Base-by-base conservation (phyloP, 30 jellyfish, hydroid and myxozoan genomes). In the Rhopilema esculentum region DNA sequence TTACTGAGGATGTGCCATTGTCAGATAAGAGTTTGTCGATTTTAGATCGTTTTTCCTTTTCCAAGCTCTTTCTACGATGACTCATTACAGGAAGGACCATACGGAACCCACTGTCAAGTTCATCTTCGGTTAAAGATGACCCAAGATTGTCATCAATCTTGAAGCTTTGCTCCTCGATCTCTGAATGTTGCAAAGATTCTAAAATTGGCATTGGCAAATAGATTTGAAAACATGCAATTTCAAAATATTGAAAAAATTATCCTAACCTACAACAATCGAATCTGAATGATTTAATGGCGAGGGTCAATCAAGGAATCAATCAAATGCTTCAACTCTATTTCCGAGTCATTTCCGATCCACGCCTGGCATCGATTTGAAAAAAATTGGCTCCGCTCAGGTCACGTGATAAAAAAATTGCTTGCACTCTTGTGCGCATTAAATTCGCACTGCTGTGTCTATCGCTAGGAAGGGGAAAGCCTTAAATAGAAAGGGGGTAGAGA, bases 51-150 rank as follows among this genome's bases (percentile, higher is more conserved):
- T 66, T 88, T 18, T 88, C 87, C n/a, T 72, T 66, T 20, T 88
- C 97, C 64, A 93, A 57, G 84, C 96, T 88, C 61, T 93, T 88
- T 24, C 97, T 81, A 21, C 97, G 84, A 49, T 93, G 98, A 33
- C 92, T 88, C 72, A 89, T 92, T 49, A 96, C 93, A 4, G 98
- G 98, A 18, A 93, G 82, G 19, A 93, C 96, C 93, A 75, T 83
- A 1, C 94, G 97, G 77, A 81, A 93, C 1, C 93, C 98, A 79
- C 77, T 87, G 49, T 93, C 95, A 0, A 93, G 26, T 49, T 93
- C 98, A 30, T 93, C 98, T 72, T 93, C 98, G 9, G 98, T 88
- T 24, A 87, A 79, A 0, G 98, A 93, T 27, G 97, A 88, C 49
- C 82, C 76, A 9, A 93, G 75, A 25, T 71, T 85, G 28, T 87